Evolutionary conservation across 2,888 invertebrate species (phyloP).

Genomic region (Erebia aethiops): DNA sequence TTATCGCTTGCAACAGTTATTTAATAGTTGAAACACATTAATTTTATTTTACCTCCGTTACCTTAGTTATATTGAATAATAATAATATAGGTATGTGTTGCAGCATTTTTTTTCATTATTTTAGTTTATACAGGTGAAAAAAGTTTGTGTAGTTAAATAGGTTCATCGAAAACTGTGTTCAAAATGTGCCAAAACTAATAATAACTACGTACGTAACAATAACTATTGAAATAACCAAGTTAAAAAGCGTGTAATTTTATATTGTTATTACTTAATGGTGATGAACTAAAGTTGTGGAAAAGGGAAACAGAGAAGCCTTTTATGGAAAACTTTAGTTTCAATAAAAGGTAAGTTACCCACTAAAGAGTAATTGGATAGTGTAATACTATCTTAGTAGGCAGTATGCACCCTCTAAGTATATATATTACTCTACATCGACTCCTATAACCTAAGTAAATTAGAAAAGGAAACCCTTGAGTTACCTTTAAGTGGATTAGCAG

Average conservation of each 20-base stretch:
- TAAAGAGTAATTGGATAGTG: conserved; percentile 40
- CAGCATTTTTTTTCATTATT: neutral
- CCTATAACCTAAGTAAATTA: conserved; percentile 35
- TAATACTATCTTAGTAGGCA: conserved; percentile 28
- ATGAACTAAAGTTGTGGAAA: neutral
- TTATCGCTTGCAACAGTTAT: too few species aligned
- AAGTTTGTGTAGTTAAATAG: neutral
- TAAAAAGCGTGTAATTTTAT: too few species aligned
- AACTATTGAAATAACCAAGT: neutral
- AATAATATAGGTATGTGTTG: neutral
- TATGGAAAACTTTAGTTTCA: conserved; percentile 21
- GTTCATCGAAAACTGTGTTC: neutral
- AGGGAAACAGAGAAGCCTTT: conserved; percentile 19
- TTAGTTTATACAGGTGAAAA: too few species aligned
- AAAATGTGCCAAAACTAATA: neutral
- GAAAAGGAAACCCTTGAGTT: conserved; percentile 38
- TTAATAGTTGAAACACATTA: too few species aligned
- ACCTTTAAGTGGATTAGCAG: conserved; percentile 38
- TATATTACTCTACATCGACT: neutral
- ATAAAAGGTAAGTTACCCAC: conserved; percentile 37
- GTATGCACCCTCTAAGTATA: neutral
- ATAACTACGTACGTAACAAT: neutral
- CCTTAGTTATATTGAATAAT: too few species aligned
- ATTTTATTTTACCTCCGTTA: too few species aligned
- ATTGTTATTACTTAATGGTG: neutral